Evolutionary conservation across 2,797 vertebrate species (phyloP).

Genomic region (Enteromius anoplus): DNA sequence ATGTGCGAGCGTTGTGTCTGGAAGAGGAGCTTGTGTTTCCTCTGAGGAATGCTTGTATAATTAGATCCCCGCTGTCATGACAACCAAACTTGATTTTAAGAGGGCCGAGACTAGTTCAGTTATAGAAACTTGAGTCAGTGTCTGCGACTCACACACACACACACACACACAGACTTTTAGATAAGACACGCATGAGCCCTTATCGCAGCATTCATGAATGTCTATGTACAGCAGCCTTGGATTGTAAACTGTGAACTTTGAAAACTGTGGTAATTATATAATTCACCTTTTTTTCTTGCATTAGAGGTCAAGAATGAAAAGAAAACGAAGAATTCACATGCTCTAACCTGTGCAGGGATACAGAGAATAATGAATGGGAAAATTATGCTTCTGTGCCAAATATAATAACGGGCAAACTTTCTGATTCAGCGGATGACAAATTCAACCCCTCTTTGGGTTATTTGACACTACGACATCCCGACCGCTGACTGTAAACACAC

Average conservation of each 20-base stretch:
- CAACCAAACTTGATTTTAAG: slow-evolving; percentile 64
- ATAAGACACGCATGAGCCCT: slow-evolving; percentile 4
- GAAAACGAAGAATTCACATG: not conserved
- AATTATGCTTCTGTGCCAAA: not conserved
- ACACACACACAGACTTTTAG: slow-evolving; percentile 13
- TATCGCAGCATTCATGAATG: slow-evolving; percentile 1
- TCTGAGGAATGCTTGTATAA: slow-evolving; percentile 65
- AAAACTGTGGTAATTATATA: slow-evolving; percentile 21
- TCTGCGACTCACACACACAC: slow-evolving; percentile 52
- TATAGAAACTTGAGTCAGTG: slow-evolving; percentile 65
- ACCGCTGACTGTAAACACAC: not conserved
- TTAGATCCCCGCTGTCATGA: slow-evolving; percentile 65
- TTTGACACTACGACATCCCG: slow-evolving; percentile 23
- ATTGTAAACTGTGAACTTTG: slow-evolving; percentile 34
- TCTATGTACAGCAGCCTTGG: slow-evolving; percentile 18
- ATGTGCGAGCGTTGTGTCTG: slow-evolving; percentile 26
- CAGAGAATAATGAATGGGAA: not conserved
- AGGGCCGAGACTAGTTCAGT: slow-evolving; percentile 60
- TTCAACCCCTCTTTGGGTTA: slow-evolving; percentile 31
- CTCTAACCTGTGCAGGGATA: not conserved
- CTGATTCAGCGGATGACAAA: slow-evolving; percentile 36
- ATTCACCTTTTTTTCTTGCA: not conserved
- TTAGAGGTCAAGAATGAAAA: not conserved
- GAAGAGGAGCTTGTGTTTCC: slow-evolving; percentile 60
- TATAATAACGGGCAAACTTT: slow-evolving; percentile 19